Evolutionary conservation across 2,888 invertebrate genomes (phyloP).

Genomic region (Rhingia campestris): DNA sequence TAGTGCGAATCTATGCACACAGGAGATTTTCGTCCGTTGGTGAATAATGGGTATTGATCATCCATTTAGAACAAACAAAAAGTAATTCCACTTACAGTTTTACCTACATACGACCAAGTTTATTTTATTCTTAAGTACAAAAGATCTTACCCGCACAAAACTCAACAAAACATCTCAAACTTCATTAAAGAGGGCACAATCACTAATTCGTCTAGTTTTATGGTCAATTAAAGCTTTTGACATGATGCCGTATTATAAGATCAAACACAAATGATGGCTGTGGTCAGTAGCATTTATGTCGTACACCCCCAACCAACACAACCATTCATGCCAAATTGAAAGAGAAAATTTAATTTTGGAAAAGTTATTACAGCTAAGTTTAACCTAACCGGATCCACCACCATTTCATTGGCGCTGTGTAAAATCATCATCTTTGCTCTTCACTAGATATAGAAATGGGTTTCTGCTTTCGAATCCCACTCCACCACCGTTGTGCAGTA

Average conservation of each 20-base stretch:
- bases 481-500: not conserved
- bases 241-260: not conserved
- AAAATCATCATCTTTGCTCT: conserved; percentile 5
- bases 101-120: too few relatives aligned
- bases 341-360: conserved; percentile 6
- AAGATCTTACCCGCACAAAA: too few relatives aligned
- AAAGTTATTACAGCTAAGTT: conserved; percentile 21
- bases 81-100: too few relatives aligned
- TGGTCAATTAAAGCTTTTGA: too few relatives aligned
- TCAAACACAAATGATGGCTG: not conserved
- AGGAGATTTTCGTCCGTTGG: too few relatives aligned
- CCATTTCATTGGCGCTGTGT: conserved; percentile 27
- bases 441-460: not conserved
- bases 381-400: not conserved
- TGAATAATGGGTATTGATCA: too few relatives aligned
- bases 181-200: too few relatives aligned
- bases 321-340: not conserved
- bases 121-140: too few relatives aligned
- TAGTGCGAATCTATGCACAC: too few relatives aligned
- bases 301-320: not conserved
- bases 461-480: not conserved
- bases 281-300: not conserved
- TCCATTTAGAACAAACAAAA: too few relatives aligned
- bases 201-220: too few relatives aligned
- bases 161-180: too few relatives aligned